Percentiles rank a stretch among this genome's conserved stretches.
These are phyloP conservation scores for Spodoptera picta DNA, from an alignment of 2,888 invertebrate species.

Conservation along the genomic window DNA sequence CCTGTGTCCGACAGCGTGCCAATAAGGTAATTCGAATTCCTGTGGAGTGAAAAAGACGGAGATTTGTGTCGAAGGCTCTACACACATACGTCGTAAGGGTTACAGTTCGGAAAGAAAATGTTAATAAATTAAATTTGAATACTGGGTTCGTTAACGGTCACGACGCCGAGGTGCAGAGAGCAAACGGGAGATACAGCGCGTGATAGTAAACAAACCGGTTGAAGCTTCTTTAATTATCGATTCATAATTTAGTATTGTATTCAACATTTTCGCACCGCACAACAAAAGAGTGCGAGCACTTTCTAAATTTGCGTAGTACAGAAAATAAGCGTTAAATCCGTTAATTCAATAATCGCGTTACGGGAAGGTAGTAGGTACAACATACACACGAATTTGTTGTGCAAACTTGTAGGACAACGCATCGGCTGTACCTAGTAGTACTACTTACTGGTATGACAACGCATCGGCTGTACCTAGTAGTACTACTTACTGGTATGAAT, in stretches of 20 bases:
- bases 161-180: constrained; percentile 45
- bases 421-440: constrained; percentile 19
- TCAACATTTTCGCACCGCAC: constrained; percentile 21
- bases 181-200: constrained; percentile 40
- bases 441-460: constrained; percentile 52
- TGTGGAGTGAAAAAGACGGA: constrained; percentile 85
- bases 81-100: constrained; percentile 63
- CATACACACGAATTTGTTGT: constrained; percentile 60
- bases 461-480: constrained; percentile 22
- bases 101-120: constrained; percentile 74
- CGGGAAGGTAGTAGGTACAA: constrained; percentile 10
- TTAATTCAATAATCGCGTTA: constrained; percentile 56
- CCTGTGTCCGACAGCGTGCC: constrained; percentile 81
- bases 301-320: constrained; percentile 60
- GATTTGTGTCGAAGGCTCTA: constrained; percentile 74
- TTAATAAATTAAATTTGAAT: constrained; percentile 82
- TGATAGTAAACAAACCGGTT: constrained; percentile 50
- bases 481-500: constrained; percentile 60
- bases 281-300: constrained; percentile 49
- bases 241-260: constrained; percentile 29
- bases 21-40: constrained; percentile 87
- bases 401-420: constrained; percentile 58
- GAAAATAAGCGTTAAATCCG: constrained; percentile 55
- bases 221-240: constrained; percentile 30
- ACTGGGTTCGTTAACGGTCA: constrained; percentile 78